phyloP scores from a whole-genome alignment of 2,888 invertebrate genomes.

The Heliothis peltigera region DNA sequence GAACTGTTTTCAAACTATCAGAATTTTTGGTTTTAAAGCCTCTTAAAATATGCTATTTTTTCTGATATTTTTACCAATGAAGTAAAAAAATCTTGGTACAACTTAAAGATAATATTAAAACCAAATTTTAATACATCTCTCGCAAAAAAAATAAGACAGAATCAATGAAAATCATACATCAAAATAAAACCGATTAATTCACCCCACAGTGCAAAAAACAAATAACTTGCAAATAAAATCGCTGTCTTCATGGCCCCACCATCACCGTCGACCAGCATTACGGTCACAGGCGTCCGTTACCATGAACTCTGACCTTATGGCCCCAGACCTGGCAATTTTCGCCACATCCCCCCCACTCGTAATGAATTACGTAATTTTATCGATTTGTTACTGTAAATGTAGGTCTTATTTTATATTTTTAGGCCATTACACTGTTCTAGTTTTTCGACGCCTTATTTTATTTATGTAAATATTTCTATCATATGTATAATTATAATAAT shows the following conservation, averaged over 20 bases:
- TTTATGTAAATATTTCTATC: no score
- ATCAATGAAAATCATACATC: no score
- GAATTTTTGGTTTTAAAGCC: no score
- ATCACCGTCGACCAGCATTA: constrained; percentile 56
- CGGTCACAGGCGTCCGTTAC: constrained; percentile 60
- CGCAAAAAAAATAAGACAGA: no score
- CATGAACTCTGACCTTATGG: constrained; percentile 75
- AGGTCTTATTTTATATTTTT: constrained; percentile 18
- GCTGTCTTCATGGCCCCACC: constrained; percentile 53
- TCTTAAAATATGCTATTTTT: no score
- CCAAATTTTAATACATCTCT: no score
- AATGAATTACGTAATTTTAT: constrained; percentile 58
- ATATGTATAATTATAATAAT: no score
- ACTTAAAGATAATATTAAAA: no score
- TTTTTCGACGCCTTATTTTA: background rate
- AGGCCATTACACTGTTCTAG: constrained; percentile 3
- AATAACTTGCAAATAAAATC: background rate
- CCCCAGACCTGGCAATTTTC: constrained; percentile 49
- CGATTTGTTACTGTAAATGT: constrained; percentile 39
- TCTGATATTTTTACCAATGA: no score
- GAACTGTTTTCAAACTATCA: no score
- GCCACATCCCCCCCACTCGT: constrained; percentile 39
- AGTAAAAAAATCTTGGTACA: no score
- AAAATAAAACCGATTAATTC: no score
- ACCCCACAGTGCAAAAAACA: background rate